These are phyloP conservation scores for Labroides dimidiatus DNA, from an alignment of 2,797 vertebrate species.

Conservation along the genomic window DNA sequence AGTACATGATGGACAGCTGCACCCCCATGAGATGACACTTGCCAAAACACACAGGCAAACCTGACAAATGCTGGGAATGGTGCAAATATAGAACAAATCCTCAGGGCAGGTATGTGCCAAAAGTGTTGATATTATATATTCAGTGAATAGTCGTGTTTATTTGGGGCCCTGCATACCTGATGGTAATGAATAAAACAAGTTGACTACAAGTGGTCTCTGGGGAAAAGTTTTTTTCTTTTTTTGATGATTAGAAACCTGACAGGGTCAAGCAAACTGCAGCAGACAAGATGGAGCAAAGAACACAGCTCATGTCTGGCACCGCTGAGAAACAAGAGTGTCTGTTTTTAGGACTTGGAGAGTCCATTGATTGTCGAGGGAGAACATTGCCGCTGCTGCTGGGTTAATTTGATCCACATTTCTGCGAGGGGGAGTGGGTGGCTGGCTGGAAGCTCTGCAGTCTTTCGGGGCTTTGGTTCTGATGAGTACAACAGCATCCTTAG, in stretches of 20 bases:
- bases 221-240: conserved; percentile 62
- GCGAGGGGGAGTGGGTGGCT: conserved; percentile 47
- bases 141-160: conserved; percentile 8
- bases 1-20: conserved; percentile 13
- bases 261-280: conserved; percentile 72
- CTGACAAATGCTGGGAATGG: conserved; percentile 5
- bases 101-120: conserved; percentile 16
- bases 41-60: conserved; percentile 37
- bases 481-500: conserved; percentile 56
- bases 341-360: conserved; percentile 71
- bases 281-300: conserved; percentile 55
- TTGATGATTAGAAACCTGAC: conserved; percentile 62
- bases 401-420: conserved; percentile 85
- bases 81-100: conserved; percentile 35
- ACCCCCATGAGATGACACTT: conserved; percentile 4
- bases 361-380: conserved; percentile 71
- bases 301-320: conserved; percentile 62
- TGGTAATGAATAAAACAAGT: conserved; percentile 54
- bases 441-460: conserved; percentile 55
- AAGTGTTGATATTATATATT: conserved; percentile 45
- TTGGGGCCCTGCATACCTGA: conserved; percentile 49
- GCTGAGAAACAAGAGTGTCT: conserved; percentile 65
- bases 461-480: conserved; percentile 64
- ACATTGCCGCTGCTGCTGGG: conserved; percentile 70
- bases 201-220: conserved; percentile 23